These are phyloP conservation scores for Potamilus streckersoni DNA, from an alignment of 1,140 invertebrate genomes.

Conservation along the genomic window DNA sequence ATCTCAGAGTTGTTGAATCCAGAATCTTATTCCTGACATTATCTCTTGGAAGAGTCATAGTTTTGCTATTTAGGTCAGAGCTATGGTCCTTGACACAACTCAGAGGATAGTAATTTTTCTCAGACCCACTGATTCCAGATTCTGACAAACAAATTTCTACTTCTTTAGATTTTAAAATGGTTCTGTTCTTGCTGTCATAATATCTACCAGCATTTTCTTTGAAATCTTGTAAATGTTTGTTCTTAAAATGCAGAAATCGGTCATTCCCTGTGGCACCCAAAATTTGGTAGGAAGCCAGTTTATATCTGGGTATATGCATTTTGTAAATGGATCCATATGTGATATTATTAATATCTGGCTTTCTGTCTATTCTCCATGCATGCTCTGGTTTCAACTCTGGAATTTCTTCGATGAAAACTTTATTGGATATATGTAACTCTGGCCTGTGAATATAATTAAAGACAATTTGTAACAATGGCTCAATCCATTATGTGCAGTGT, in stretches of 20 bases:
- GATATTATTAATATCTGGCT: constrained; percentile 57
- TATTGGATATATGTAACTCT: constrained; percentile 27
- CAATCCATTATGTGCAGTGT: background rate
- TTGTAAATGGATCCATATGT: constrained; percentile 64
- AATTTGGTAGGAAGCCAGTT: constrained; percentile 23
- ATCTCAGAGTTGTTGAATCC: constrained; percentile 44
- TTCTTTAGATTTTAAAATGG: constrained; percentile 22
- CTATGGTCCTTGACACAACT: no score
- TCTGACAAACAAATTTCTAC: constrained; percentile 4
- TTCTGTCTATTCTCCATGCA: constrained; percentile 63
- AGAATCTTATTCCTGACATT: constrained; percentile 40
- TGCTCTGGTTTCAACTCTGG: constrained; percentile 50
- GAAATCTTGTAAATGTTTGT: constrained; percentile 24
- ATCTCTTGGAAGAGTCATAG: constrained; percentile 4
- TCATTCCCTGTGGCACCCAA: constrained; percentile 27
- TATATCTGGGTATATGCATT: constrained; percentile 60
- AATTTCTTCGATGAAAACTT: constrained; percentile 62
- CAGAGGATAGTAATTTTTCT: no score
- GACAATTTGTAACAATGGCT: background rate
- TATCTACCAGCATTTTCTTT: constrained; percentile 39
- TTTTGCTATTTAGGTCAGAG: constrained; percentile 1
- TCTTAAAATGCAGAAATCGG: constrained; percentile 21
- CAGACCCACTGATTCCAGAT: background rate
- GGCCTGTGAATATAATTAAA: constrained; percentile 19
- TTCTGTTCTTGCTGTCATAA: constrained; percentile 46